Base-by-base conservation (phyloP, 2,888 invertebrate genomes). In the Thumatha senex region DNA sequence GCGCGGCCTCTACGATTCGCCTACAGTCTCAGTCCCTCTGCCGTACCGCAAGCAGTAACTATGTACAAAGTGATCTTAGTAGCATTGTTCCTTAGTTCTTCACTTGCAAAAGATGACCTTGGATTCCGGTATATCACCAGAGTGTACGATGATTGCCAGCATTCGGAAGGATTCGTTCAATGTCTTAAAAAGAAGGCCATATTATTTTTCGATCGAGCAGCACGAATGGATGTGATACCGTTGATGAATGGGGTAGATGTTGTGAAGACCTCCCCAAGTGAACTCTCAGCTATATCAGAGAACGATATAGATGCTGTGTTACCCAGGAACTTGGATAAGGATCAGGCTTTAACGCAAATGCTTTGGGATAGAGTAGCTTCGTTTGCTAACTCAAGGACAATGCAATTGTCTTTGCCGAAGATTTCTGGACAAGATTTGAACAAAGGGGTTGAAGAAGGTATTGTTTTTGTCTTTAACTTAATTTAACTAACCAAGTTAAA, bases 111-210 rank as follows among this genome's bases (percentile, higher is more conserved):
- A 51, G 88, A 87, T 50, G 89, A 91, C 60, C 83, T 94, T 52
- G 95, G 96, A 51, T 89, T 95, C 67, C 93, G 94, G 54, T 93
- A 95, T 40, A 82, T 95, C 5, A 86, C 94, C 70, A 94, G 94
- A 70, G 92, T 96, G 58, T 96, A 96, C 80, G 96, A 96, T 66
- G 96, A 96, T 68, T 96, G 96, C 74, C 93, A 93, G 56, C 93
- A 93, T 58, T 84, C 94, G 0, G 95, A 94, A 54, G 96, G 95
- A 42, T 89, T 96, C 46, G 87, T 95, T 46, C 94, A 95, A 18
- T 96, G 96, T 76, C 85, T 96, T 45, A 96, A 96, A 89, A 96
- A 95, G 82, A 96, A 96, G 76, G 96, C 96, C 0, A 94, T 96
- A 51, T 87, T 95, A 1, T 96, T 96, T 78, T 94, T 96, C 62